Conservation (phyloP, 2,113 vertebrate genomes). For the Pipa parva region DNA sequence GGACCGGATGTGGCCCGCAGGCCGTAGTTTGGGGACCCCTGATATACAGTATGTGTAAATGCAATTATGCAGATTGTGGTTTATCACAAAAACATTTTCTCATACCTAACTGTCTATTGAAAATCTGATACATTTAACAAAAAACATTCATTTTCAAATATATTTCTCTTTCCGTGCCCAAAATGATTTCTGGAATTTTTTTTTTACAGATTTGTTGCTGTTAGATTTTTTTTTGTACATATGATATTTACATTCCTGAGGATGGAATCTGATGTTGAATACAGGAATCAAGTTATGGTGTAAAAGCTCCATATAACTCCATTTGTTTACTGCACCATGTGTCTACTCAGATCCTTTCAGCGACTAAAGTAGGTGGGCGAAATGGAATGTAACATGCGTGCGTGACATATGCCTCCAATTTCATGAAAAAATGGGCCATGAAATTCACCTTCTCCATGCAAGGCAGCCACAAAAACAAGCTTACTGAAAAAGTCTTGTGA, state of each 20-base stretch:
- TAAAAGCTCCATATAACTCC: background rate
- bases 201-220: no score
- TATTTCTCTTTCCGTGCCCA: no score
- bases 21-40: no score
- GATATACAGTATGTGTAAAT: no score
- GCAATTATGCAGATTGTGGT: no score
- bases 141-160: no score
- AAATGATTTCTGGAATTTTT: no score
- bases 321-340: background rate
- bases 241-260: background rate
- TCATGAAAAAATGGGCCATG: constrained; percentile 1
- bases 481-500: background rate
- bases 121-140: no score
- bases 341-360: background rate
- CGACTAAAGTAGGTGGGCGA: background rate
- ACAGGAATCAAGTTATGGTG: background rate
- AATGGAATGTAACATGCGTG: constrained; percentile 7
- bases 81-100: no score
- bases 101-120: no score
- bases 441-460: background rate
- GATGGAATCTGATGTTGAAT: background rate
- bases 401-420: constrained; percentile 3
- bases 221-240: no score
- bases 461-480: background rate
- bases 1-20: no score